Base-by-base conservation (phyloP, 2,888 invertebrate species). In the Oligia strigilis region DNA sequence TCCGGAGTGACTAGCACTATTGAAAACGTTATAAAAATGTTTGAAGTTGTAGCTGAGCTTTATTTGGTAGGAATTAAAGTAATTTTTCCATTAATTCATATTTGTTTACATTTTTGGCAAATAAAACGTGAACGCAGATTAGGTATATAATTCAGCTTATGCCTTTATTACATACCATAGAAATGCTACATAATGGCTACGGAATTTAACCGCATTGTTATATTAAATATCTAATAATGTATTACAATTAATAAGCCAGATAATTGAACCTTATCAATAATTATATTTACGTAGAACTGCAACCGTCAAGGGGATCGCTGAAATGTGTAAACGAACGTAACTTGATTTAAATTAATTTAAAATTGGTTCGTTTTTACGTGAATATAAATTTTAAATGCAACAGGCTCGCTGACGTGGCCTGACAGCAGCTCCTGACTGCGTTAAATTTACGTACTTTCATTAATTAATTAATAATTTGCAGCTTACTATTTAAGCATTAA, bases 281-380 rank as follows among this genome's bases (percentile, higher is more conserved):
- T 74, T 46, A 72, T 29, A 49, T 29, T 66, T 49, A 70, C 66
- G 65, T 69, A 73, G 49, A 83, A 82, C 64, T 80, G 66, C 19
- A 69, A 36, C 58, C 79, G 69, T 80, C 81, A 81, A 76, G 70
- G 46, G 64, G 72, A 75, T 74, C 40, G 70, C 66, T 66, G 82
- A 70, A 87, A 79, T 66, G 70, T 49, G 82, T 77, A 85, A 90
- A 85, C 86, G 82, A n/a, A 82, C 84, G 86, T 81, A 81, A 85
- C 77, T 83, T 82, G 66, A 89, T 90, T 90, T 83, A 86, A 84
- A 86, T 88, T 67, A 75, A 77, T 83, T 78, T 82, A 73, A 87
- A 85, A 82, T 86, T 78, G 75, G 69, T 55, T 46, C 75, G 72
- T 82, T 88, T 87, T 88, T 82, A 73, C 75, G 69, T 74, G 62